Evolutionary conservation across 2,113 vertebrate species (phyloP).

Genomic region (Pelvicachromis taeniatus): DNA sequence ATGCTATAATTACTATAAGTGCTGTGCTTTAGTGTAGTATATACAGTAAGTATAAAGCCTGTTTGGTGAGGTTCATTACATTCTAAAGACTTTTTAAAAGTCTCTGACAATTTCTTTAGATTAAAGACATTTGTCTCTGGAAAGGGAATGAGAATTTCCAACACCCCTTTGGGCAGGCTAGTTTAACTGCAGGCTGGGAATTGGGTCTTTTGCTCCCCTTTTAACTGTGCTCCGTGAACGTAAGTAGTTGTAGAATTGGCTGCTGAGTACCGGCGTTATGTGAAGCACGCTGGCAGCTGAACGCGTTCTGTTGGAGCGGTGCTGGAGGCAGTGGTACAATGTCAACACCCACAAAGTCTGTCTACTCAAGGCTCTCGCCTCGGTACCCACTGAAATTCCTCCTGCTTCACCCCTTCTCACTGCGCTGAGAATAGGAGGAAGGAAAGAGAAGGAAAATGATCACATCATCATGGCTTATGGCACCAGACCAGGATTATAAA

Average conservation of each 20-base stretch:
- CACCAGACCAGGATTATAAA: not conserved
- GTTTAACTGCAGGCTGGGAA: conserved; percentile 37
- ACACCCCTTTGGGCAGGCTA: conserved; percentile 26
- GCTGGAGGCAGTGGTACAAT: conserved; percentile 7
- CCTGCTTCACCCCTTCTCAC: conserved; percentile 3
- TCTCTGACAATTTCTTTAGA: conserved; percentile 59
- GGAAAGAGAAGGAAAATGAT: not conserved
- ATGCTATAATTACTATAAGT: not conserved
- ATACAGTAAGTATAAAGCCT: conserved; percentile 15
- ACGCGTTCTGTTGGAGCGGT: conserved; percentile 2
- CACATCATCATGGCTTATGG: not conserved
- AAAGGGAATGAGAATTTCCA: conserved; percentile 42
- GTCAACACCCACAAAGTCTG: conserved; percentile 39
- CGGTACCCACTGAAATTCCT: not conserved
- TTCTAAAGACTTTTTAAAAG: conserved; percentile 61
- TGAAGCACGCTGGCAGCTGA: conserved; percentile 36
- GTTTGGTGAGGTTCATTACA: conserved; percentile 69
- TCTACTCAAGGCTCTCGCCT: not conserved
- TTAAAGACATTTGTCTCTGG: conserved; percentile 58
- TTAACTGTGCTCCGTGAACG: conserved; percentile 36
- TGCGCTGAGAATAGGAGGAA: not conserved
- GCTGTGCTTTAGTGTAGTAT: not conserved
- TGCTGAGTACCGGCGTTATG: conserved; percentile 22
- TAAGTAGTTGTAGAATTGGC: conserved; percentile 28
- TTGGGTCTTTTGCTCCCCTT: conserved; percentile 33